Conservation (phyloP, 53 echinoderm and acorn worm genomes). For the Actinopyga echinites region DNA sequence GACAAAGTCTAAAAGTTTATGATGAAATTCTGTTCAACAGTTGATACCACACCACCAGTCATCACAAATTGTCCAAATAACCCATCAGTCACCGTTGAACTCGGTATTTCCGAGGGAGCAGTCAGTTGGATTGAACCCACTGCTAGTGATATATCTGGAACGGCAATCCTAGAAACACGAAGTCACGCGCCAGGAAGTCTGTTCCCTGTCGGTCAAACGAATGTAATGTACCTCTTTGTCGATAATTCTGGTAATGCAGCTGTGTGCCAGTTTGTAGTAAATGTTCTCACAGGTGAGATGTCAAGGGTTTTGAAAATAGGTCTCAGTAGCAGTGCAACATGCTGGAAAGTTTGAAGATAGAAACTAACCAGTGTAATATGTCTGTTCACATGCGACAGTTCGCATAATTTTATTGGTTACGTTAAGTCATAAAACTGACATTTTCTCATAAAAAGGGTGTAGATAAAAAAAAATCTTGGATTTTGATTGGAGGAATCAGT, state of each 20-base stretch:
- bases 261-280: background rate
- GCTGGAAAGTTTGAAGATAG: too few species aligned
- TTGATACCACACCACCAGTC: slow-evolving; percentile 56
- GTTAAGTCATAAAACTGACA: too few species aligned
- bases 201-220: background rate
- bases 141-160: background rate
- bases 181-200: background rate
- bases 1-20: too few species aligned
- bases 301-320: too few species aligned
- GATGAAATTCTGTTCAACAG: slow-evolving; percentile 15
- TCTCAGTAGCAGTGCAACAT: too few species aligned
- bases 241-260: slow-evolving; percentile 19
- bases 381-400: too few species aligned
- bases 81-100: slow-evolving; percentile 1
- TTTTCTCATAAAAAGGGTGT: too few species aligned
- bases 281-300: slow-evolving; percentile 3
- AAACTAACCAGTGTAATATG: too few species aligned
- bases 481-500: too few species aligned
- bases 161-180: background rate
- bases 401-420: too few species aligned
- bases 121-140: slow-evolving; percentile 1
- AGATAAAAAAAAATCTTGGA: too few species aligned
- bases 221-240: background rate
- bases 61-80: slow-evolving; percentile 58
- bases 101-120: too few species aligned